Evolutionary conservation across 1,140 invertebrate genomes (phyloP).

Genomic region (Bombus waltoni): DNA sequence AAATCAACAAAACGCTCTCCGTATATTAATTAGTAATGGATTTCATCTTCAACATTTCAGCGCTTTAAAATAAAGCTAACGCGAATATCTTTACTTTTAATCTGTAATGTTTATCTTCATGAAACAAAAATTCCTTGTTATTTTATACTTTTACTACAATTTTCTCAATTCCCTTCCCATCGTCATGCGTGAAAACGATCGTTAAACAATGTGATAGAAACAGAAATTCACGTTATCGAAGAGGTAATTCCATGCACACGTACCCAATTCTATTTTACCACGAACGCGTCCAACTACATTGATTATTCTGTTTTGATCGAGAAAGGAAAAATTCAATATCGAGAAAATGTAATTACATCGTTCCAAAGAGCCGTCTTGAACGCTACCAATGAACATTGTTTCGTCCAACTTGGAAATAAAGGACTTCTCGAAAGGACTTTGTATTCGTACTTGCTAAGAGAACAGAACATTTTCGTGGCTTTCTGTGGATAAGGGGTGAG

Average conservation of each 20-base stretch:
- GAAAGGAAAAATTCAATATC: constrained; percentile 18
- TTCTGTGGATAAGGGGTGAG: neutral
- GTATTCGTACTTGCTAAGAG: neutral
- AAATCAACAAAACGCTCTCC: too few species aligned
- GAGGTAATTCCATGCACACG: neutral
- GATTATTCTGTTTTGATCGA: neutral
- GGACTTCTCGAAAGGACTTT: neutral
- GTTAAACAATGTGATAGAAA: neutral
- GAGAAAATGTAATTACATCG: constrained; percentile 18
- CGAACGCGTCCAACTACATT: neutral
- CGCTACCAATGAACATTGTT: constrained; percentile 23
- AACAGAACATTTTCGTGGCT: constrained; percentile 40
- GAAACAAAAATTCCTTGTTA: too few species aligned
- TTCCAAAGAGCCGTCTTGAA: constrained; percentile 31
- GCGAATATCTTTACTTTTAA: too few species aligned
- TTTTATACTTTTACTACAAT: neutral
- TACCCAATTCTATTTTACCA: neutral
- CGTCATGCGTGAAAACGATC: neutral
- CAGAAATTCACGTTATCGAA: neutral
- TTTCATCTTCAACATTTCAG: too few species aligned
- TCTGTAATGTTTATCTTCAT: too few species aligned
- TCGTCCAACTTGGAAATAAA: constrained; percentile 1
- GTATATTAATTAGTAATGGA: too few species aligned
- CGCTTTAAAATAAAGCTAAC: too few species aligned
- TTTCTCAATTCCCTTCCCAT: neutral